Evolutionary conservation across 2,888 invertebrate species (phyloP).

Genomic region (Agrilus mali): DNA sequence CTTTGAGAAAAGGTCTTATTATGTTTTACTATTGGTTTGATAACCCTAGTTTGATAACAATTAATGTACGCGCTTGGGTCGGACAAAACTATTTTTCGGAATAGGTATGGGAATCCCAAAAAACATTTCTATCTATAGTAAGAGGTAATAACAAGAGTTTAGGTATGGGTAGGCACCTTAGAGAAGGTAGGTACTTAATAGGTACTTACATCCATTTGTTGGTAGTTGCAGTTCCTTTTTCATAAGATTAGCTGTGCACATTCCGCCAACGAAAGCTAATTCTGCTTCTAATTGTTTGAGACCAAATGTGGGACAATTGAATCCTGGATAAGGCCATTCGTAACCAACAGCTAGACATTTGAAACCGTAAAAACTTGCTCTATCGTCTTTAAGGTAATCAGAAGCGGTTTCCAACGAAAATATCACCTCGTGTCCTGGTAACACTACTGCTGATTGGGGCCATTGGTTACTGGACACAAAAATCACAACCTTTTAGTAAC

Average conservation of each 20-base stretch:
- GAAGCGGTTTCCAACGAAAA: constrained; percentile 94
- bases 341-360: constrained; percentile 71
- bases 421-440: constrained; percentile 89
- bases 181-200: no score
- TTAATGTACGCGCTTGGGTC: no score
- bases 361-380: constrained; percentile 66
- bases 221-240: constrained; percentile 65
- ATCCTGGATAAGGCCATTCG: constrained; percentile 54
- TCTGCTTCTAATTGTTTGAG: constrained; percentile 77
- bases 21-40: no score
- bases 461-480: constrained; percentile 42
- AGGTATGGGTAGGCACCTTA: no score
- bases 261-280: constrained; percentile 77
- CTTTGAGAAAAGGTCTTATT: no score
- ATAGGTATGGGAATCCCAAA: no score
- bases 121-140: no score
- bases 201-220: constrained; percentile 28
- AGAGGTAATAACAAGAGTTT: no score
- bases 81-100: no score
- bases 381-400: constrained; percentile 84
- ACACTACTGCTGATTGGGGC: constrained; percentile 74
- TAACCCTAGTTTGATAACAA: no score
- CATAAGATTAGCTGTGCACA: constrained; percentile 83
- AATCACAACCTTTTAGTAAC: background rate
- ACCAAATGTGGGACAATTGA: constrained; percentile 31